Evolutionary conservation across 1,140 invertebrate genomes (phyloP).

Genomic region (Anastrepha obliqua): DNA sequence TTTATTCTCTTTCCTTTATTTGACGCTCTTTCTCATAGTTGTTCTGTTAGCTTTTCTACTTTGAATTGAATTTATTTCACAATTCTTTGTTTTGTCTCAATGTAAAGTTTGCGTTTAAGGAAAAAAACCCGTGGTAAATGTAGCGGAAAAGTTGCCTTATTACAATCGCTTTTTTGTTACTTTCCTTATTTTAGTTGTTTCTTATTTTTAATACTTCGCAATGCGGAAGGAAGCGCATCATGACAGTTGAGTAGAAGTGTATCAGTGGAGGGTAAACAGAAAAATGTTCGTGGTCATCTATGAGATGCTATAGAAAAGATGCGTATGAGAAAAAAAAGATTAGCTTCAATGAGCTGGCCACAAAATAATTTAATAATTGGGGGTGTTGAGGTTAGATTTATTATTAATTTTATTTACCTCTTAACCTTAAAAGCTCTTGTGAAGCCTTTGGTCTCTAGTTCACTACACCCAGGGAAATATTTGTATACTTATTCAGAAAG

Average conservation of each 20-base stretch:
- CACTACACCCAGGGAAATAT: no score
- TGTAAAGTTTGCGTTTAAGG: slow-evolving; percentile 1
- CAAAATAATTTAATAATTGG: no score
- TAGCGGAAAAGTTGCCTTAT: slow-evolving; percentile 48
- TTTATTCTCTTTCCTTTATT: not conserved
- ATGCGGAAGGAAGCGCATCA: not conserved
- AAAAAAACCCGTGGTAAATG: slow-evolving; percentile 39
- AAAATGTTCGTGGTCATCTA: not conserved
- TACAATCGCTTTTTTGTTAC: not conserved
- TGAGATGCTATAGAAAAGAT: no score
- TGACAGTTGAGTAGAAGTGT: slow-evolving; percentile 2
- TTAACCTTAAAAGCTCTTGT: no score
- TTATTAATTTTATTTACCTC: no score
- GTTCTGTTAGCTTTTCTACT: not conserved
- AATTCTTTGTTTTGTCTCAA: not conserved
- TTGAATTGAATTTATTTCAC: not conserved
- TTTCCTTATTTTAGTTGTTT: not conserved
- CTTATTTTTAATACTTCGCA: not conserved
- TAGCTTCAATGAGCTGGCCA: no score
- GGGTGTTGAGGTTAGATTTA: no score
- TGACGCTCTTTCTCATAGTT: not conserved
- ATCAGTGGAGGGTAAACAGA: not conserved
- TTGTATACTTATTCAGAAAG: no score
- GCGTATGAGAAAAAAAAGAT: no score
- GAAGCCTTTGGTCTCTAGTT: no score